These are phyloP conservation scores for Nipponia nippon DNA, from an alignment of 2,113 vertebrate species.

Conservation along the genomic window DNA sequence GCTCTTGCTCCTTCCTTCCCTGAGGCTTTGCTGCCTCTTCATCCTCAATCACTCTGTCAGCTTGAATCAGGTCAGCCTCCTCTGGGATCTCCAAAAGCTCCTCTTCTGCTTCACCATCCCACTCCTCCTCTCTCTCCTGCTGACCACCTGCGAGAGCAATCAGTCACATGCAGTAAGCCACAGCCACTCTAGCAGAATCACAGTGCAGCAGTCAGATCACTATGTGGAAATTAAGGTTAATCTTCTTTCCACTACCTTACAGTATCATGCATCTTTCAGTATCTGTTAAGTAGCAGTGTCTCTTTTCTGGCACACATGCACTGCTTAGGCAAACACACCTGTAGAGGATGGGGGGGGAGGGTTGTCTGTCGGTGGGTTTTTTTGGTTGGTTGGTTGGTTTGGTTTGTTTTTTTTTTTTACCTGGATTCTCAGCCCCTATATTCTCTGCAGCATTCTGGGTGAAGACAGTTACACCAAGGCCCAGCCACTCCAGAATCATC, in stretches of 20 bases:
- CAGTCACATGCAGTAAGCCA: background rate
- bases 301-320: background rate
- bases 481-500: constrained; percentile 86
- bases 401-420: constrained; percentile 48
- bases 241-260: background rate
- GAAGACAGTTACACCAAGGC: constrained; percentile 71
- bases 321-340: background rate
- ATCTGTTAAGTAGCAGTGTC: background rate
- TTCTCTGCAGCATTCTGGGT: constrained; percentile 60
- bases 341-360: background rate
- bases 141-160: constrained; percentile 30
- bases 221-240: background rate
- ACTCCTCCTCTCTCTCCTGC: constrained; percentile 59
- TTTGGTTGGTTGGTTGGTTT: background rate
- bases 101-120: constrained; percentile 49
- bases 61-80: constrained; percentile 88
- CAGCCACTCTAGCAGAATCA: background rate
- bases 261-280: background rate
- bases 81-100: constrained; percentile 81
- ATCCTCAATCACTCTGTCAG: constrained; percentile 85
- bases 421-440: constrained; percentile 52
- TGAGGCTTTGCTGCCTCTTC: constrained; percentile 34
- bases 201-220: background rate
- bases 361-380: background rate
- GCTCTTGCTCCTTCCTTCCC: constrained; percentile 45